phyloP scores from a whole-genome alignment of 37 sponge, comb jelly and placozoan genomes.

The Cliona cf. orientalis region DNA sequence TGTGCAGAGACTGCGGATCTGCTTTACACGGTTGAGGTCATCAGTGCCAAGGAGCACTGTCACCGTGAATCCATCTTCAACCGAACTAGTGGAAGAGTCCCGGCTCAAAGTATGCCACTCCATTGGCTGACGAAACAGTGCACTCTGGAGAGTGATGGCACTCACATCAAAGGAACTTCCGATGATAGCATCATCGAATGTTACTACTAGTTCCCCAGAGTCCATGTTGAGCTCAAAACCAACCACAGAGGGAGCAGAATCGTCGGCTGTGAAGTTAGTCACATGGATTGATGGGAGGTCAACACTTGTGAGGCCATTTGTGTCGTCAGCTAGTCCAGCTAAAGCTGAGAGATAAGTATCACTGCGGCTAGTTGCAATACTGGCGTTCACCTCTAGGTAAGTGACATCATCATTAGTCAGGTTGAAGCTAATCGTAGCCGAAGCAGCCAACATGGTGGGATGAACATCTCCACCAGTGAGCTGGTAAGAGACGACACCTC shows the following conservation, averaged over 20 bases:
- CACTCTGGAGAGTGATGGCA: conserved; percentile 73
- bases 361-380: conserved; percentile 40
- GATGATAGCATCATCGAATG: conserved; percentile 72
- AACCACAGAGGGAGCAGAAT: conserved; percentile 30
- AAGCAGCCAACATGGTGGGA: conserved; percentile 37
- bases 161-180: conserved; percentile 64
- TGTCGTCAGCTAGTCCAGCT: conserved; percentile 68
- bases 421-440: conserved; percentile 46
- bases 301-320: conserved; percentile 31
- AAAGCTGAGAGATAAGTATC: conserved; percentile 58
- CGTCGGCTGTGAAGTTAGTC: conserved; percentile 47
- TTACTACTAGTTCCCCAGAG: conserved; percentile 52
- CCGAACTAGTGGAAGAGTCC: conserved; percentile 36
- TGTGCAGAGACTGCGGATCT: conserved; percentile 69
- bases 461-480: conserved; percentile 60
- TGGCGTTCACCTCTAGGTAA: conserved; percentile 52
- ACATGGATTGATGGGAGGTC: conserved; percentile 62
- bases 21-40: conserved; percentile 86
- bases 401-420: conserved; percentile 63
- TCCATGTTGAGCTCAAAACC: conserved; percentile 80
- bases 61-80: conserved; percentile 50
- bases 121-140: conserved; percentile 15
- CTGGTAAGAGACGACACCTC: background rate
- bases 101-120: conserved; percentile 56
- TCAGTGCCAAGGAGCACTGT: conserved; percentile 46